These are phyloP conservation scores for Alcedo quadribrachys DNA, from an alignment of 2,797 vertebrate species.

Conservation along the genomic window DNA sequence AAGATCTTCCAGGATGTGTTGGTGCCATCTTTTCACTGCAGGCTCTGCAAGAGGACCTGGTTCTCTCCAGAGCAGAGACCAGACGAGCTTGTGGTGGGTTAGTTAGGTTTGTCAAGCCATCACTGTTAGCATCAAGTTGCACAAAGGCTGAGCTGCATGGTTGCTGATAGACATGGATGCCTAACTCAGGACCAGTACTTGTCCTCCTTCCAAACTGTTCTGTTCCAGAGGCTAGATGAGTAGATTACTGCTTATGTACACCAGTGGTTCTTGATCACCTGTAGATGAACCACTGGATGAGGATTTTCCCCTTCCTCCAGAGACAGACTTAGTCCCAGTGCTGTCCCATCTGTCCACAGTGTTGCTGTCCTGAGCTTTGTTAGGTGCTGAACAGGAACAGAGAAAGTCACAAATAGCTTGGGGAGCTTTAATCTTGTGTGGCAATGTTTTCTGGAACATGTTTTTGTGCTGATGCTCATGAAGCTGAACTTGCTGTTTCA, in stretches of 20 bases:
- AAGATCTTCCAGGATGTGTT: background rate
- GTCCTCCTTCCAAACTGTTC: background rate
- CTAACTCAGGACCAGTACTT: background rate
- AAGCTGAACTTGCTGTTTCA: background rate
- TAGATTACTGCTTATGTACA: background rate
- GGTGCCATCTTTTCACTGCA: background rate
- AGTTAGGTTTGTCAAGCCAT: background rate
- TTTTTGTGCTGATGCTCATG: background rate
- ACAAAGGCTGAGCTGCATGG: background rate
- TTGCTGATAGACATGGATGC: background rate
- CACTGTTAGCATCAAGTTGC: background rate
- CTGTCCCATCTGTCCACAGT: background rate
- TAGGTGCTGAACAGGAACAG: background rate
- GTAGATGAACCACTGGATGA: background rate
- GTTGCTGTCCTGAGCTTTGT: background rate
- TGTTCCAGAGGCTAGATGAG: background rate
- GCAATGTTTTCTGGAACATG: background rate
- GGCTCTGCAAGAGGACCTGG: background rate
- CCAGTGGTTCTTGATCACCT: background rate
- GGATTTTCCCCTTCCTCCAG: background rate
- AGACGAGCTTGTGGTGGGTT: background rate
- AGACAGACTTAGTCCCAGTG: background rate
- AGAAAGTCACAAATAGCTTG: background rate
- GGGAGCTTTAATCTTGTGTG: background rate
- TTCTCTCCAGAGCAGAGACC: background rate